phyloP scores from a whole-genome alignment of 2,797 vertebrate genomes.

The Mycteria americana region DNA sequence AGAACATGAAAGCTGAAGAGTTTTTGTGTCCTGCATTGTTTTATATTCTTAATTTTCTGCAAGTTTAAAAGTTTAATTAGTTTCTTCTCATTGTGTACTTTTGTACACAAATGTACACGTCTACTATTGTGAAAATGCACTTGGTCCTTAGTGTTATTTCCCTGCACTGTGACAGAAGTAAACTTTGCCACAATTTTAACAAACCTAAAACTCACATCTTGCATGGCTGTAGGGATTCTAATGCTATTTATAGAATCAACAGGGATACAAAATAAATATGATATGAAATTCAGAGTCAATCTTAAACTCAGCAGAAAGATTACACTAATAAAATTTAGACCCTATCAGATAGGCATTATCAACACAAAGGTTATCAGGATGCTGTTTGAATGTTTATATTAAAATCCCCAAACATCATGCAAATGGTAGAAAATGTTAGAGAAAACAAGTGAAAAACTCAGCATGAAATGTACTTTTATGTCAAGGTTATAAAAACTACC shows the following conservation, averaged over 20 bases:
- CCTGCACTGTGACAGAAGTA: not conserved
- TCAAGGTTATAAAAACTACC: conserved; percentile 10
- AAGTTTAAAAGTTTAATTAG: not conserved
- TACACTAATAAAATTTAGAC: not conserved
- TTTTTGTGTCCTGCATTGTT: not conserved
- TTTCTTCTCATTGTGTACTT: not conserved
- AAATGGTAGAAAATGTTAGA: not conserved
- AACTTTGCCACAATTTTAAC: not conserved
- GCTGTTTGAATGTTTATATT: not conserved
- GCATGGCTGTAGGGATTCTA: not conserved
- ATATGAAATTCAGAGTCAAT: not conserved
- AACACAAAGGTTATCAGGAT: not conserved
- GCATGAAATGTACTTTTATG: not conserved
- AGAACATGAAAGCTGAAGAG: not conserved
- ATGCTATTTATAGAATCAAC: not conserved
- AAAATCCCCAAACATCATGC: not conserved
- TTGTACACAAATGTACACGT: not conserved
- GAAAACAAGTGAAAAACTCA: not conserved
- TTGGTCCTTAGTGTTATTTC: not conserved
- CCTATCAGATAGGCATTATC: not conserved
- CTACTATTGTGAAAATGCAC: not conserved
- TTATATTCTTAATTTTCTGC: not conserved
- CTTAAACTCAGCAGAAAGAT: not conserved
- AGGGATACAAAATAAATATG: not conserved
- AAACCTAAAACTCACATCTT: not conserved